phyloP scores from a whole-genome alignment of 2,797 vertebrate species.

The Coreius guichenoti region DNA sequence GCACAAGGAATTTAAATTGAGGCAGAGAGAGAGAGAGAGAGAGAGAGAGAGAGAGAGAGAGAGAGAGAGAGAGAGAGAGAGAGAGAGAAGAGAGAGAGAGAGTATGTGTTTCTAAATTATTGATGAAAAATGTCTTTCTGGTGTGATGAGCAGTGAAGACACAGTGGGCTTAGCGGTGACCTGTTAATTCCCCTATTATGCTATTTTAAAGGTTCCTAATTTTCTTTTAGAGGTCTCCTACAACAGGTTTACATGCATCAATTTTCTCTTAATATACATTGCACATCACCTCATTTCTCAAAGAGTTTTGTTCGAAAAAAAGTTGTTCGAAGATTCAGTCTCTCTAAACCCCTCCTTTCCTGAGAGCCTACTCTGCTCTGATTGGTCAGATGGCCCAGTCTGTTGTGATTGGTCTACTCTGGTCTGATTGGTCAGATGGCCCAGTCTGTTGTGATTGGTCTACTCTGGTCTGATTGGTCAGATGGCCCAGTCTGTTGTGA shows the following conservation, averaged over 20 bases:
- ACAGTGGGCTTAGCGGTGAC: background rate
- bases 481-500: no score
- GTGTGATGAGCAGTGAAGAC: background rate
- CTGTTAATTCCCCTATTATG: background rate
- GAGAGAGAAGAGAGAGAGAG: background rate
- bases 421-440: no score
- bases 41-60: background rate
- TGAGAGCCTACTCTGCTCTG: background rate
- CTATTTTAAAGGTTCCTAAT: background rate
- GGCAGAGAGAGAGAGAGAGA: background rate
- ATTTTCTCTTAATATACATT: background rate
- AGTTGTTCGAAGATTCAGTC: background rate
- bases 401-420: background rate
- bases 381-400: background rate
- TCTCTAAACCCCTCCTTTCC: background rate
- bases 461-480: no score
- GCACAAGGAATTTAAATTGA: conserved; percentile 21
- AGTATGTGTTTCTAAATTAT: background rate
- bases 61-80: background rate
- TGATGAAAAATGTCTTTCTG: conserved; percentile 13
- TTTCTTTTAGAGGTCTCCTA: background rate
- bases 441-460: no score
- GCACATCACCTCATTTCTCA: background rate
- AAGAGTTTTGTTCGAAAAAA: background rate
- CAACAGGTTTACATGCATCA: background rate